These are phyloP conservation scores for Opisthograptis luteolata DNA, from an alignment of 2,888 invertebrate species.

Conservation along the genomic window DNA sequence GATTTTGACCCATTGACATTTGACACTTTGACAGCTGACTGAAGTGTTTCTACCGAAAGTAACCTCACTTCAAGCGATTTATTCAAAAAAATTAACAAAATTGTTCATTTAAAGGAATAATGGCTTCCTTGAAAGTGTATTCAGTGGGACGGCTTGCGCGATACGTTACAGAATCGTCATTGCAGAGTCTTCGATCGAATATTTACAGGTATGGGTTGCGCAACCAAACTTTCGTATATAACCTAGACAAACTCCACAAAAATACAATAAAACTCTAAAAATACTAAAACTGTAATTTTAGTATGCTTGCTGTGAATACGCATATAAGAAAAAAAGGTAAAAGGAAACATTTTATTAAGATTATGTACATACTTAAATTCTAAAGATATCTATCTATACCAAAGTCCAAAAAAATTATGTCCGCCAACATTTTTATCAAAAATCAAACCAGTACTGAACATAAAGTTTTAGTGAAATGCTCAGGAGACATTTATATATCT, in stretches of 20 bases:
- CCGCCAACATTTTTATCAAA: no score
- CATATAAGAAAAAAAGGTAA: no score
- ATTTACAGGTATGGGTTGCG: conserved; percentile 81
- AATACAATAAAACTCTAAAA: no score
- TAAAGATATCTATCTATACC: no score
- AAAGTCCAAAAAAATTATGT: no score
- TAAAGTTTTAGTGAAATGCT: background rate
- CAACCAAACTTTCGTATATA: conserved; percentile 58
- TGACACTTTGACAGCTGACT: conserved; percentile 10
- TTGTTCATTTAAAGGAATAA: conserved; percentile 42
- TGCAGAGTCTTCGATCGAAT: conserved; percentile 67
- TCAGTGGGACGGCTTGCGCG: conserved; percentile 75
- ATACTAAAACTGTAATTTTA: no score
- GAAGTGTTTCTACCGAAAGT: conserved; percentile 45
- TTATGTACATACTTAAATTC: no score
- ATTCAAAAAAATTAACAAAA: conserved; percentile 20
- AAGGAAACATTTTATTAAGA: no score
- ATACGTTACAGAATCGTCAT: conserved; percentile 75
- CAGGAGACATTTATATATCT: background rate
- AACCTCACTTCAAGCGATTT: conserved; percentile 52
- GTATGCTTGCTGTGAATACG: no score
- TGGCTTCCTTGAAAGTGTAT: conserved; percentile 82
- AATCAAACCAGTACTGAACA: no score
- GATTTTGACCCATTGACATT: conserved; percentile 13
- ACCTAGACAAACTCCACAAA: conserved; percentile 43